Conservation (phyloP, 92 coral and sea anemone genomes). For the Ricordea florida region DNA sequence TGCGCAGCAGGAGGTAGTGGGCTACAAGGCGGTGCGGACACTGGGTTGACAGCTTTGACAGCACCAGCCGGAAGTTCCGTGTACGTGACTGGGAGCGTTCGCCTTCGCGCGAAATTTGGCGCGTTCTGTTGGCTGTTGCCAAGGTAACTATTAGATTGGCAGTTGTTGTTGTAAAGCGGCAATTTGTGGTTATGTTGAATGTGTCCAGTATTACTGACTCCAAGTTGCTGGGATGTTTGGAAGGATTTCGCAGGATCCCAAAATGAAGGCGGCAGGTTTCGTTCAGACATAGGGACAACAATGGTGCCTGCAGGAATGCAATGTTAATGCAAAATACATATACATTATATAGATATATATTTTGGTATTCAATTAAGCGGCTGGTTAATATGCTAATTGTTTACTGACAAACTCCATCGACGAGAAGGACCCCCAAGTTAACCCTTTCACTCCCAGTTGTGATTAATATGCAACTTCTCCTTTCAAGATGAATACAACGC, state of each 20-base stretch:
- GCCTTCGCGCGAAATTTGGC: neutral
- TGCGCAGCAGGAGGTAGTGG: conserved; percentile 13
- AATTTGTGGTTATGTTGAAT: neutral
- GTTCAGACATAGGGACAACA: conserved; percentile 57
- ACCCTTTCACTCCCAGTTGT: no score
- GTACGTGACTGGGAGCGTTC: conserved; percentile 33
- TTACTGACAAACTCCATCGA: no score
- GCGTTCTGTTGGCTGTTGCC: neutral
- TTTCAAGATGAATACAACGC: no score
- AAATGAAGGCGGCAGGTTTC: conserved; percentile 70
- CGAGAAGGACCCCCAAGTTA: no score
- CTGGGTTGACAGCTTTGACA: neutral
- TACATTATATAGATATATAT: no score
- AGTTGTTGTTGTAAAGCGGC: neutral
- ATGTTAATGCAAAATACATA: neutral
- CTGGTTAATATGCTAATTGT: no score
- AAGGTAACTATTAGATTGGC: neutral
- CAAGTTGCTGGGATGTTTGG: neutral
- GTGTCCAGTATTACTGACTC: neutral
- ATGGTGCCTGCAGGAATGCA: neutral
- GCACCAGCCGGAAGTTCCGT: conserved; percentile 30
- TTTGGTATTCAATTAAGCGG: no score
- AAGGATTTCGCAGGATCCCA: conserved; percentile 37
- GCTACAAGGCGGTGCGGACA: conserved; percentile 4
- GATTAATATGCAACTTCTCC: no score